Conservation (phyloP, 2,113 vertebrate species). For the Nansenia antarctica region DNA sequence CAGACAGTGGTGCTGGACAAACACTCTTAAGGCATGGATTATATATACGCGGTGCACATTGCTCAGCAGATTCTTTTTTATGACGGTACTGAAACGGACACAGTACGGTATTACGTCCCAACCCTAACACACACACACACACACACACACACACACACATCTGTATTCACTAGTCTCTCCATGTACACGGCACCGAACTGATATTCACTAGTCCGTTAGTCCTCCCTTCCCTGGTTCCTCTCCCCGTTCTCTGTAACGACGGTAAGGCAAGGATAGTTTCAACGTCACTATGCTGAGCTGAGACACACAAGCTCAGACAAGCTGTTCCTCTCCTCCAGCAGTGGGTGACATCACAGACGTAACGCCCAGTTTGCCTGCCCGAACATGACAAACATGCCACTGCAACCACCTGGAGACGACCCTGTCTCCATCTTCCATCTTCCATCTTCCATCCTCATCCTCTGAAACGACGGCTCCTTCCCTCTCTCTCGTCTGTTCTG, state of each 20-base stretch:
- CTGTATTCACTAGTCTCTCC: conserved; percentile 78
- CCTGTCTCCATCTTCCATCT: not conserved
- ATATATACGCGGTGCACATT: too few species aligned
- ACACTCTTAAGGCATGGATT: too few species aligned
- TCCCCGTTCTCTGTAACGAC: conserved; percentile 24
- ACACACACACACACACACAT: conserved; percentile 72
- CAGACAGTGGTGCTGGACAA: too few species aligned
- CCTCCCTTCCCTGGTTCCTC: not conserved
- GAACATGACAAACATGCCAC: not conserved
- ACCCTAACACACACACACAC: conserved; percentile 14
- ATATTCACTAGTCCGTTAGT: conserved; percentile 80
- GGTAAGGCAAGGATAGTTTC: conserved; percentile 51
- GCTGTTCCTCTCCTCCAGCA: conserved; percentile 47
- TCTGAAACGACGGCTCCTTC: not conserved
- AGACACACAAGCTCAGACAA: conserved; percentile 40
- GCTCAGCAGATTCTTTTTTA: too few species aligned
- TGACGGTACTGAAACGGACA: too few species aligned
- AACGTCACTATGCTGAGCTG: conserved; percentile 37
- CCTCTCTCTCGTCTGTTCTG: not conserved
- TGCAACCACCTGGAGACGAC: not conserved
- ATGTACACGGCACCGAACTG: conserved; percentile 80
- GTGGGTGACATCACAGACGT: not conserved
- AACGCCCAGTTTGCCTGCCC: too few species aligned
- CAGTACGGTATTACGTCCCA: too few species aligned
- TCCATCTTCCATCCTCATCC: not conserved